Base-by-base conservation (phyloP, 1,140 invertebrate genomes). In the Drosophila arizonae region DNA sequence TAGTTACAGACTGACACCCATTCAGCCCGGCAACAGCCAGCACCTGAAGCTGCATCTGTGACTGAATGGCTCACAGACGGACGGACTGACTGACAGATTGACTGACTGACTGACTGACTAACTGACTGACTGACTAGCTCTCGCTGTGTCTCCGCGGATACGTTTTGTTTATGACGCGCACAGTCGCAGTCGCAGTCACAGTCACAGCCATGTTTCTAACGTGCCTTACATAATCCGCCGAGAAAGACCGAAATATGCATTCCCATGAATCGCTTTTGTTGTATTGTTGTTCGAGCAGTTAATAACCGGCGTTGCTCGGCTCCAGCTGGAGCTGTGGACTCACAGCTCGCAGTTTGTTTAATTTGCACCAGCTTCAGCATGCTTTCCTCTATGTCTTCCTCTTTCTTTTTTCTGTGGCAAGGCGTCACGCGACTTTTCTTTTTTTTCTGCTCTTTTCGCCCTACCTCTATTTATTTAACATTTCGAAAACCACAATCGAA, bases 1-100 rank as follows among this genome's bases (percentile, higher is more conserved):
- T 76, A 84, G 80, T 84, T 84, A 77, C 80, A 79, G 76, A 73
- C 61, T 80, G 81, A 84, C 80, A 84, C 80, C 77, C 81, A 85
- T 85, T 84, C 71, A 72, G 72, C n/a, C 30, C 68, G 41, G 52
- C 58, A 36, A 21, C 55, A 72, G 52, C 46, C 41, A 63, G 15
- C 15, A 48, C 45, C 61, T 52, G 45, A 50, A 36, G 13, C 48
- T 54, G 24, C 17, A 65, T 24, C 39, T 60, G 17, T 21, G 21
- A 55, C 61, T 30, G 28, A 30, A 6, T 30, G 28, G 6, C 28
- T 30, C 4, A 30, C 28, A 30, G 28, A 6, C 4, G 6, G 28
- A 30, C 4, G 3, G 28, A 30, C 4, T 6, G 28, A 30, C 4
- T 6, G 28, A 30, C 4, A 30, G 28, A 30, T 4, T 2, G 36